Base-by-base conservation (phyloP, 2,113 vertebrate species). In the Caracal caracal region DNA sequence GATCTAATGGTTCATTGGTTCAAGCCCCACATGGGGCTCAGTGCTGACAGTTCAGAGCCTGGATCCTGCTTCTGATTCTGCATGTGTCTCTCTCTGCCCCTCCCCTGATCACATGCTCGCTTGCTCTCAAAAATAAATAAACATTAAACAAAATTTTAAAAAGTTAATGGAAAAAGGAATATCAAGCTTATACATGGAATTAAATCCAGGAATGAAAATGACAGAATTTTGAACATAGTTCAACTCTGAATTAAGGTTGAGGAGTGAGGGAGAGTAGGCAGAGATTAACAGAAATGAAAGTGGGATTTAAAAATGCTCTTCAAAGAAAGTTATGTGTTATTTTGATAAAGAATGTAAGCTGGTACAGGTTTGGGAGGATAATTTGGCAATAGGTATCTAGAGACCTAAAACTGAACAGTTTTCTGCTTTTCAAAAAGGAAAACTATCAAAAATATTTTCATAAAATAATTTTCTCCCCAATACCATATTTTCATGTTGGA, bases 401-500 rank as follows among this genome's bases (percentile, higher is more conserved):
- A 95, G 10, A 71, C 22, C 13, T 80, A 76, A 93, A 92, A 65
- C 6, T 47, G 49, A 93, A 85, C 16, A 81, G 47, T 83, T 76
- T 11, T 56, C 73, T 43, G 73, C 30, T 91, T 75, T 68, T 8
- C 24, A 86, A 56, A 71, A 76, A 75, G 83, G 35, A 73, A 88
- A 85, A 51, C 2, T 17, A 76, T 35, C 61, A 59, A 59, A 97
- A 96, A 75, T 92, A 80, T 87, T 96, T 90, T 75, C 70, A 73
- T 78, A 86, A 59, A 83, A 79, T 83, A 87, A 83, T 96, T 90
- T 89, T 85, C 79, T 86, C n/a, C 43, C 24, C 7, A 92, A 73
- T 49, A 87, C 35, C 86, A 30, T 92, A 82, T 88, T 91, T 96
- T 83, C n/a, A 35, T 56, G 49, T 91, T 80, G 81, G 51, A 83